Base-by-base conservation (phyloP, 2,797 vertebrate species). In the Sebastes hubbsi region DNA sequence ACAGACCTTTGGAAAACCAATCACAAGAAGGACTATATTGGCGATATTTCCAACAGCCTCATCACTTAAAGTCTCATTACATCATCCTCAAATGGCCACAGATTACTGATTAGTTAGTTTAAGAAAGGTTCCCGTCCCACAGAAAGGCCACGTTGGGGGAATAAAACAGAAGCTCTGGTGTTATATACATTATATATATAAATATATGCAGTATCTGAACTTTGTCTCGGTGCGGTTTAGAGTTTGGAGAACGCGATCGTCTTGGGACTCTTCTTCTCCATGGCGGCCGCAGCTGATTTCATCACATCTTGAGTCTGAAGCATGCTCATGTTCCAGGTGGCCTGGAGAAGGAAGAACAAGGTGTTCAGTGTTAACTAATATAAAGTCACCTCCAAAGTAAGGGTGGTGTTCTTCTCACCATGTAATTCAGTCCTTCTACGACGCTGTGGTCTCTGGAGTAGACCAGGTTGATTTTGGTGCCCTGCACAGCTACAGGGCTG, bases 281-380 rank as follows among this genome's bases (percentile, higher is more conserved):
- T 80, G 1, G 82, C n/a, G 0, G 97, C 97, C 90, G 97, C 96
- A 10, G 95, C 96, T 0, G 96, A 97, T 61, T 97, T 97, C 59
- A 96, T 56, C 54, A 99, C 1, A 56, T 99, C 97, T 1, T 97
- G 75, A 0, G 96, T 96, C 90, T 98, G 97, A 42, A 99, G 93
- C 97, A 98, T 99, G 89, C 95, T 95, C 97, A 98, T 99, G 94
- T 98, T 98, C 98, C 97, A 99, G 2, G 92, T 74, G 0, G 95
- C 95, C 97, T 98, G 89, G 8, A 74, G n/a, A 16, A 77, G 3
- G 1, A 74, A 0, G 3, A 61, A 63, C 11, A 30, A 58, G 14
- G 13, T 1, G 1, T 25, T 58, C 6, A 25, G 18, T 8, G 18
- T 36, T 14, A 18, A 8, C 4, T 32, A 6, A n/a, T 3, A 27